A percentile compares a stretch with the other conserved stretches of the same genome.
phyloP scores from a whole-genome alignment of 2,888 invertebrate species.

The Rhingia campestris region DNA sequence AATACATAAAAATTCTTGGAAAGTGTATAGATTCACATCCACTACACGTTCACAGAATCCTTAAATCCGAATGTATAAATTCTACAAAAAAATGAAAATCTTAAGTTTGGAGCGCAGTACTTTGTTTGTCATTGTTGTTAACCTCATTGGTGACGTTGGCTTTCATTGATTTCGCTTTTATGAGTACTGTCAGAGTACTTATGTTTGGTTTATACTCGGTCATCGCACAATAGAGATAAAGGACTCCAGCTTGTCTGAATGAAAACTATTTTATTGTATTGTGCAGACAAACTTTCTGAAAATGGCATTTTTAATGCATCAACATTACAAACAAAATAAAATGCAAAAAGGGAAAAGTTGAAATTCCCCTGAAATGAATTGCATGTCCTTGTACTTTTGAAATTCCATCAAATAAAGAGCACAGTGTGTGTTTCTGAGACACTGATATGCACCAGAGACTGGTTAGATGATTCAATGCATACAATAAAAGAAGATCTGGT shows the following conservation, averaged over 20 bases:
- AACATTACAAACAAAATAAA: background rate
- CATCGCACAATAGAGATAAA: slow-evolving; percentile 8
- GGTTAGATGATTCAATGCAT: no score
- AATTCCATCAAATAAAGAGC: no score
- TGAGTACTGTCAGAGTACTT: slow-evolving; percentile 5
- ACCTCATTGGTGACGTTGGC: slow-evolving; percentile 32
- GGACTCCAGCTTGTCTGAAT: slow-evolving; percentile 9
- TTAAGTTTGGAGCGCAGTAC: slow-evolving; percentile 22
- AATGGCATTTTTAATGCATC: slow-evolving; percentile 7
- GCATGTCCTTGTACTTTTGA: no score
- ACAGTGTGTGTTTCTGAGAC: no score
- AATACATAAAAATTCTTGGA: background rate
- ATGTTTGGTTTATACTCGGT: slow-evolving; percentile 36
- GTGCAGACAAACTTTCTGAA: background rate
- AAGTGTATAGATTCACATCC: background rate
- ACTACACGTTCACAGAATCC: background rate
- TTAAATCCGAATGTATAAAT: background rate
- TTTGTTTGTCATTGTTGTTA: slow-evolving; percentile 54
- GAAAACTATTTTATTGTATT: slow-evolving; percentile 15
- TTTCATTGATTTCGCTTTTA: slow-evolving; percentile 47
- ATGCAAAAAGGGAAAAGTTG: background rate
- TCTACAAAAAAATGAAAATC: slow-evolving; percentile 5
- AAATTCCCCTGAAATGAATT: no score
- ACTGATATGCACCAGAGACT: no score
- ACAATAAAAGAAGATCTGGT: no score